Evolutionary conservation across 2,797 vertebrate genomes (phyloP), one percentile per base, ranked within the genome.

Genomic region (Centroberyx gerrardi): DNA sequence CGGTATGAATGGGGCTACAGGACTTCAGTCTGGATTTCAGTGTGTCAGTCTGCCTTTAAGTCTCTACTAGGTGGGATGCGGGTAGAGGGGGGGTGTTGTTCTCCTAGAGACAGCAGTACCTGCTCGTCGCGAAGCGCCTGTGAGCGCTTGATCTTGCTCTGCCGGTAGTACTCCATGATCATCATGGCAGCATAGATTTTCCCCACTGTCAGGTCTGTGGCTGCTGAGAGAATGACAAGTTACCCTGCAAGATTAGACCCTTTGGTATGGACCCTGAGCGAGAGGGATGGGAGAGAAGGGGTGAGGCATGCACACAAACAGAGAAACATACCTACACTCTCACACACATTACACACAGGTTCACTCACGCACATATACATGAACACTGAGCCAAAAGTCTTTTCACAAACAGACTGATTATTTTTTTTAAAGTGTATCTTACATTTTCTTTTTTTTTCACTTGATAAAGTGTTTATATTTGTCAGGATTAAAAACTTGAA

Each of bases 141-240:
- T 0, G 97, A 95, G 82, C 97, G 95, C 88, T 99, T 98, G 91
- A 97, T 97, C 87, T 99, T 99, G 96, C 97, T 99, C 91, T 99
- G 98, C 48, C 97, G 93, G 90, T 99, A 99, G 85, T 99, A 99
- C 76, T 99, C 97, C 97, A 98, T 98, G 90, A 99, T 99, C 97
- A 99, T 98, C 98, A 99, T 99, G 68, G 98, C 98, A 0, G 98
- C 98, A 4, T 99, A 99, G 94, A 99, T 98, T 94, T 99, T 99
- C 17, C 97, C 98, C 83, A 99, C 98, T 0, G 98, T 99, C 88
- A 99, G 94, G 93, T 99, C 98, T 15, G 97, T 98, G 52, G 98
- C 97, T 98, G 96, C 81, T 93, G 94, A 94, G 88, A 96, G 89
- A 95, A 92, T 94, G 92, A 95, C 93, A 96, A 93, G 95, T 95